A percentile compares a stretch with the other conserved stretches of the same genome.
Evolutionary conservation across 2,888 invertebrate genomes (phyloP).

Genomic region (Thysanoteuthis rhombus): DNA sequence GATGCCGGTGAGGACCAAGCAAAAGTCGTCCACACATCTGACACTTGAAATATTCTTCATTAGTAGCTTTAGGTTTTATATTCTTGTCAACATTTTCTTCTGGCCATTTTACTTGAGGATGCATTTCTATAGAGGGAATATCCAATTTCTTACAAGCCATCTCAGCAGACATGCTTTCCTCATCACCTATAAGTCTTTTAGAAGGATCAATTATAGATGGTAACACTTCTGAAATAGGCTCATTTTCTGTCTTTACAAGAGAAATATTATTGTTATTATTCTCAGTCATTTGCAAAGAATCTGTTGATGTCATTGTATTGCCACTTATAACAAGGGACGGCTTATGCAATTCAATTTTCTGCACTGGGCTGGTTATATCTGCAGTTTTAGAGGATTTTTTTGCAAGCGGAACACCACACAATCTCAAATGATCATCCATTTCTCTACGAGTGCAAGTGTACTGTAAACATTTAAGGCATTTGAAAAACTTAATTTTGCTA

Average conservation of each 20-base stretch:
- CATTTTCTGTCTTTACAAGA: background rate
- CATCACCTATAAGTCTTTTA: background rate
- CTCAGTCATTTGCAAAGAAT: background rate
- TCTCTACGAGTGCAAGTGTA: constrained; percentile 28
- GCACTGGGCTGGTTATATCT: background rate
- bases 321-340: background rate
- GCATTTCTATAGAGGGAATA: background rate
- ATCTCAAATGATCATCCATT: constrained; percentile 28
- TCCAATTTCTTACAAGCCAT: background rate
- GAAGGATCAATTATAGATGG: background rate
- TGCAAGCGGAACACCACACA: constrained; percentile 17
- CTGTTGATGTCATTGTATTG: background rate
- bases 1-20: constrained; percentile 18
- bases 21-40: constrained; percentile 21
- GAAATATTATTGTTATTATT: background rate
- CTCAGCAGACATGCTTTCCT: background rate
- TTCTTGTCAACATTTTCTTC: constrained; percentile 23
- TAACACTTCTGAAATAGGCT: background rate
- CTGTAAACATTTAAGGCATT: constrained; percentile 31
- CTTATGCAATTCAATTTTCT: background rate
- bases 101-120: background rate
- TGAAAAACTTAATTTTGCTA: constrained; percentile 28
- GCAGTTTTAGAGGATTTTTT: constrained; percentile 18
- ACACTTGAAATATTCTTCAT: constrained; percentile 29
- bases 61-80: background rate